These are phyloP conservation scores for Struthidea cinerea DNA, from an alignment of 2,113 vertebrate species.

Conservation along the genomic window DNA sequence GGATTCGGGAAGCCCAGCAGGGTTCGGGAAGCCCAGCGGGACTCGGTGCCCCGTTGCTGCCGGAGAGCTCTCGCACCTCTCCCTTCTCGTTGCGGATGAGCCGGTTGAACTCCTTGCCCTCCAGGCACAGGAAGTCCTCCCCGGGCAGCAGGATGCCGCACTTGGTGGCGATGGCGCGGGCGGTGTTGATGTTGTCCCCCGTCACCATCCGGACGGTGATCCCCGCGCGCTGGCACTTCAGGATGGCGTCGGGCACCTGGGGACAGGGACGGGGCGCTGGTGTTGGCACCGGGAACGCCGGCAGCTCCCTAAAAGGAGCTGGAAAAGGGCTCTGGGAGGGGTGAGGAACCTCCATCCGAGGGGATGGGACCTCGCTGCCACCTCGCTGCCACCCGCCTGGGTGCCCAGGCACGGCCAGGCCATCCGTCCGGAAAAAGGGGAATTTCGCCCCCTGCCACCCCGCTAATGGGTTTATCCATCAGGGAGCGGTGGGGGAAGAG, in stretches of 20 bases:
- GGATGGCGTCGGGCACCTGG: constrained; percentile 90
- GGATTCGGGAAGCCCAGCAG: accelerated
- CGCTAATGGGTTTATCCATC: neutral
- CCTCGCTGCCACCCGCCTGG: neutral
- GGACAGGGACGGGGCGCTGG: accelerated
- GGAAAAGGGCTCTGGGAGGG: neutral
- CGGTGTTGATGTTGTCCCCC: constrained; percentile 96
- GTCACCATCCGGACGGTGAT: constrained; percentile 98
- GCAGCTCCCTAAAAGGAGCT: neutral
- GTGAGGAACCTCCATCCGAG: neutral
- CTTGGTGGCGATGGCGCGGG: constrained; percentile 93
- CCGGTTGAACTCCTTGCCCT: constrained; percentile 96
- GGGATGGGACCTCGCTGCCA: neutral
- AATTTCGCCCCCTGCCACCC: neutral
- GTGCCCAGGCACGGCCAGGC: neutral
- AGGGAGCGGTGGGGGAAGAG: neutral
- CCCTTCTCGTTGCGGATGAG: constrained; percentile 96
- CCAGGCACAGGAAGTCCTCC: constrained; percentile 91
- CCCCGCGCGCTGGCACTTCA: constrained; percentile 89
- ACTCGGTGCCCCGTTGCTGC: neutral
- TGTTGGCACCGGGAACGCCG: accelerated
- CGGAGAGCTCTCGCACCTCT: constrained; percentile 74
- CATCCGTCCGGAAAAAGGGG: neutral
- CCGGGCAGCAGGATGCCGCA: constrained; percentile 90
- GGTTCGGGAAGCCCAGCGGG: accelerated